Evolutionary conservation across 64 coral and sea anemone species (phyloP).

Genomic region (Dendronephthya gigantea): DNA sequence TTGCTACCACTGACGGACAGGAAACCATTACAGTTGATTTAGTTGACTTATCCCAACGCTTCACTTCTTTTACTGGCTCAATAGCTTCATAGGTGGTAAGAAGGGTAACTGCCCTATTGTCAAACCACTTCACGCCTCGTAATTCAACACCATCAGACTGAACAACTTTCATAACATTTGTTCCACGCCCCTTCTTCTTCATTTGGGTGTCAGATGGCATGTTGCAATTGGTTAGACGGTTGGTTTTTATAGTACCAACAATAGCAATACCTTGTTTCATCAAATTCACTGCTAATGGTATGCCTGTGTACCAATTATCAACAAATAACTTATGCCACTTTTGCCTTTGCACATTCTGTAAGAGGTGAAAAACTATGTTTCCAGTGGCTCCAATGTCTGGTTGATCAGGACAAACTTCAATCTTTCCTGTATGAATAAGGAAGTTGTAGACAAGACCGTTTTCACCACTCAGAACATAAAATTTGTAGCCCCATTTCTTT

Average conservation of each 20-base stretch:
- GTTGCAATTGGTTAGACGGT: neutral
- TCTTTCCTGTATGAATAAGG: neutral
- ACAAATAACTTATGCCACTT: neutral
- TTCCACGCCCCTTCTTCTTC: neutral
- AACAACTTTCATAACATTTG: neutral
- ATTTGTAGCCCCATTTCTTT: neutral
- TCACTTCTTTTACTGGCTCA: neutral
- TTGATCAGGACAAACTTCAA: conserved; percentile 4
- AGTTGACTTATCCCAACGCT: neutral
- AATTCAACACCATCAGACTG: neutral
- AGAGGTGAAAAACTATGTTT: neutral
- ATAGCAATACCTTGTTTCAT: neutral
- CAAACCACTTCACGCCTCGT: neutral
- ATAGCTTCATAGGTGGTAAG: neutral
- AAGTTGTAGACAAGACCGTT: neutral
- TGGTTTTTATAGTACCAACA: neutral
- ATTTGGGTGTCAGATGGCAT: neutral
- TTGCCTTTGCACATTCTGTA: neutral
- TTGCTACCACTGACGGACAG: neutral
- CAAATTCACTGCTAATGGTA: neutral
- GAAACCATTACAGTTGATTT: neutral
- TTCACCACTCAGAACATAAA: neutral
- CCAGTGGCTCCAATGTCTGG: neutral
- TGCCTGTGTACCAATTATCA: neutral
- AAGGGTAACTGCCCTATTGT: neutral